Conservation (phyloP, 1,140 invertebrate genomes). For the Calosoma granatense region DNA sequence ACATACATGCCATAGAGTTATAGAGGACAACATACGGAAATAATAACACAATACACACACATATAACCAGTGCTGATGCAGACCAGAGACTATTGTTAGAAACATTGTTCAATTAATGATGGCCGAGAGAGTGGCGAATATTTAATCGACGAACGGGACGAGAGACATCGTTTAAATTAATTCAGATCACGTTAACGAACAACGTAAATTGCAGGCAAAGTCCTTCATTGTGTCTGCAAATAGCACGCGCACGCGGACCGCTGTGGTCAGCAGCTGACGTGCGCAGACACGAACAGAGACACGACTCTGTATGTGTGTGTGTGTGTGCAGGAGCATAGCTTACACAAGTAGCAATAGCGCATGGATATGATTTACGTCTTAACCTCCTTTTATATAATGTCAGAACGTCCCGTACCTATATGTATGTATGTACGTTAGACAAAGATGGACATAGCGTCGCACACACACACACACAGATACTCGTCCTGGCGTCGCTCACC, state of each 20-base stretch:
- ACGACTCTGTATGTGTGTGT: not conserved
- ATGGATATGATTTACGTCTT: constrained; percentile 14
- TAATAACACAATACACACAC: too few species aligned
- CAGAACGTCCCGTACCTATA: constrained; percentile 14
- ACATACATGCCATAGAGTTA: too few species aligned
- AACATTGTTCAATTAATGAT: not conserved
- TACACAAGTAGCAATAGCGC: too few species aligned
- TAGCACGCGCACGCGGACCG: not conserved
- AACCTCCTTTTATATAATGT: constrained; percentile 20
- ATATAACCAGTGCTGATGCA: not conserved
- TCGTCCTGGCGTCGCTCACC: not conserved
- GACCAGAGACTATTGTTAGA: not conserved
- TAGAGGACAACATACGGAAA: too few species aligned
- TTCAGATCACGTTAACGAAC: constrained; percentile 10
- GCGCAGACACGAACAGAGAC: not conserved
- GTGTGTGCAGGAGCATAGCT: not conserved
- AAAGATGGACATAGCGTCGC: constrained; percentile 1
- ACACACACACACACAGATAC: not conserved
- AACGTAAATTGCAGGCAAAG: constrained; percentile 4
- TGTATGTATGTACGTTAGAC: constrained; percentile 10
- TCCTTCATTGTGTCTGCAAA: constrained; percentile 13
- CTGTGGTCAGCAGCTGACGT: constrained; percentile 13
- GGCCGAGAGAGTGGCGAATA: not conserved
- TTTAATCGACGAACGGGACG: not conserved
- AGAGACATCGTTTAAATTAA: constrained; percentile 3